Evolutionary conservation across 2,888 invertebrate genomes (phyloP).

Genomic region (Callosobruchus maculatus): DNA sequence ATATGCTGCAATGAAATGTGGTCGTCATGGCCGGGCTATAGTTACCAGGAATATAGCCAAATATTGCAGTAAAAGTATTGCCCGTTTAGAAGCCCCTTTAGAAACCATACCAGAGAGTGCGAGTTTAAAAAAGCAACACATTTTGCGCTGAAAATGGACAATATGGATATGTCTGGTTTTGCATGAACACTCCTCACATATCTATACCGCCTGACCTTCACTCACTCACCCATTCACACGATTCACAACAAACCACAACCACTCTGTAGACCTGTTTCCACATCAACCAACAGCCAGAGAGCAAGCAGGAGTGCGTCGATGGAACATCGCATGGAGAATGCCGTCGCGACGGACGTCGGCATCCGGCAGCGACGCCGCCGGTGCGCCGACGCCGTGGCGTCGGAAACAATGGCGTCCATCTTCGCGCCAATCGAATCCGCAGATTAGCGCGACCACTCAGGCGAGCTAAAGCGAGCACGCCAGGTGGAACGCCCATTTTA

Average conservation of each 20-base stretch:
- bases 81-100: too few species aligned
- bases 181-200: background rate
- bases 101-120: too few species aligned
- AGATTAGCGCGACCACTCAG: conserved; percentile 40
- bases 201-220: background rate
- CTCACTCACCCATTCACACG: background rate
- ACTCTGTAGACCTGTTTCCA: background rate
- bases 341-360: conserved; percentile 49
- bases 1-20: too few species aligned
- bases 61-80: too few species aligned
- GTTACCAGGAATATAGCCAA: too few species aligned
- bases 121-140: too few species aligned
- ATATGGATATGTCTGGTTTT: too few species aligned
- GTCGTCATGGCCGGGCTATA: too few species aligned
- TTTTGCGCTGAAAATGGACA: too few species aligned
- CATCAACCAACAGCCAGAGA: too few species aligned
- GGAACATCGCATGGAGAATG: conserved; percentile 32
- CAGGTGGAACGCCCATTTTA: conserved; percentile 36
- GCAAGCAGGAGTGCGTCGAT: background rate
- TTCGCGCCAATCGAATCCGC: conserved; percentile 41
- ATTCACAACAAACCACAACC: background rate
- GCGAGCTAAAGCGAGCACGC: conserved; percentile 39
- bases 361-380: conserved; percentile 58
- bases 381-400: conserved; percentile 45
- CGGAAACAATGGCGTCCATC: conserved; percentile 51